Evolutionary conservation across 2,113 vertebrate species (phyloP), one percentile per base, ranked within the genome.

Genomic region (Campylomormyrus numenius): DNA sequence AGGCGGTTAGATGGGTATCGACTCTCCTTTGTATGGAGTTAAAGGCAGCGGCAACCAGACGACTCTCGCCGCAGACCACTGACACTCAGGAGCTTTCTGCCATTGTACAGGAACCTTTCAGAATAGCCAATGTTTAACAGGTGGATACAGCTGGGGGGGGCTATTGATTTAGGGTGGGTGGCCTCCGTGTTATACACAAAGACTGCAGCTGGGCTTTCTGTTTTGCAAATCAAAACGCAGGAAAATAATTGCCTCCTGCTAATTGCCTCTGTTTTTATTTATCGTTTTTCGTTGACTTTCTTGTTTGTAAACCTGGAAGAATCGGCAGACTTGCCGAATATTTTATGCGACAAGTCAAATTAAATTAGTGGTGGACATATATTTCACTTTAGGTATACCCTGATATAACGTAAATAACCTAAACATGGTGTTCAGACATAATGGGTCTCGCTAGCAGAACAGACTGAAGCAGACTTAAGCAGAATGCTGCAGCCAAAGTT

Each of bases 1-100:
- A 84, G 53, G 45, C 90, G 91, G 93, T 93, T 90, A 94, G 92
- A 90, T 91, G 88, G 90, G 89, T 92, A 92, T 92, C 88, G 90
- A 92, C 88, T 87, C 53, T 15, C 21, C 86, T 88, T 58, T 27
- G 90, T 27, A 85, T 89, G 24, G 88, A 46, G 52, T 62, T 48
- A 27, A 42, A 88, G 80, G 3, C 88, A 90, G 80, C 24, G 9
- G 31, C 45, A 50, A 87, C 6, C n/a, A 74, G 50, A 58, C n/a
- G 24, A 4, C 19, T 89, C 50, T 83, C 6, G 5, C 27, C 35
- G 15, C 70, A 21, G 35, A 85, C 15, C 83, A 85, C 42, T n/a
- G 83, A 85, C 83, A 46, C 83, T n/a, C 24, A 87, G 17, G 74
- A 42, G 5, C 74, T 2, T 35, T 80, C 35, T 39, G 31, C 74